phyloP scores from a whole-genome alignment of 2,797 vertebrate species.

The Pangasius krempfi region DNA sequence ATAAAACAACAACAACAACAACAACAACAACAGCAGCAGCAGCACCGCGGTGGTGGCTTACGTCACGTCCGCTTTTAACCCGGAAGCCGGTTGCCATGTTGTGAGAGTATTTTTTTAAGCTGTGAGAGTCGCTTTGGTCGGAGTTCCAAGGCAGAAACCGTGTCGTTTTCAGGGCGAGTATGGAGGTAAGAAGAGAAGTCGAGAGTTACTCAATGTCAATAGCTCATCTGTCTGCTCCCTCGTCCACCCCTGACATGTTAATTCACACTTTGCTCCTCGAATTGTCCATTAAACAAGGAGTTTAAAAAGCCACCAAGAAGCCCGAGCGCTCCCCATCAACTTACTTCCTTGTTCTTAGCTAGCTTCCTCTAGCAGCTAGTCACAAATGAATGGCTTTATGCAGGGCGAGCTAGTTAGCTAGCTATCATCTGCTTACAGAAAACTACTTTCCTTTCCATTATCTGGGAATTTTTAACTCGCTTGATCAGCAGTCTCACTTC shows the following conservation, averaged over 20 bases:
- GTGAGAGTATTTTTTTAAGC: constrained; percentile 62
- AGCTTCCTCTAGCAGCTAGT: constrained; percentile 34
- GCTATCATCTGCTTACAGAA: not conserved
- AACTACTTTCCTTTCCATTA: not conserved
- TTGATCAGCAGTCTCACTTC: not conserved
- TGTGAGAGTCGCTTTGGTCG: constrained; percentile 70
- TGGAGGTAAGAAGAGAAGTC: constrained; percentile 77
- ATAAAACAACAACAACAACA: not conserved
- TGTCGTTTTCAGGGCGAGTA: constrained; percentile 67
- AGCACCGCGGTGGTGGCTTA: not conserved
- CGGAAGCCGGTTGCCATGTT: constrained; percentile 52
- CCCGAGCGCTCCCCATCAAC: constrained; percentile 28
- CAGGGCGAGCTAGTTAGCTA: not conserved
- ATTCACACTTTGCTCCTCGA: constrained; percentile 18
- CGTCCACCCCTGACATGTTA: constrained; percentile 8
- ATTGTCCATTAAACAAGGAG: constrained; percentile 10
- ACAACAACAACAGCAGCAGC: too few species aligned
- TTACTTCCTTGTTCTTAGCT: constrained; percentile 38
- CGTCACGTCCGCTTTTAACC: constrained; percentile 28
- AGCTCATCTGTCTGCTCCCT: constrained; percentile 14
- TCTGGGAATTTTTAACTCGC: not conserved
- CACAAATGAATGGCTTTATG: not conserved
- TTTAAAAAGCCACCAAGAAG: constrained; percentile 23
- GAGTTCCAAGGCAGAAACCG: constrained; percentile 71
- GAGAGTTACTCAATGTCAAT: constrained; percentile 31